These are phyloP conservation scores for Paramisgurnus dabryanus DNA, from an alignment of 2,113 vertebrate genomes.

Conservation along the genomic window DNA sequence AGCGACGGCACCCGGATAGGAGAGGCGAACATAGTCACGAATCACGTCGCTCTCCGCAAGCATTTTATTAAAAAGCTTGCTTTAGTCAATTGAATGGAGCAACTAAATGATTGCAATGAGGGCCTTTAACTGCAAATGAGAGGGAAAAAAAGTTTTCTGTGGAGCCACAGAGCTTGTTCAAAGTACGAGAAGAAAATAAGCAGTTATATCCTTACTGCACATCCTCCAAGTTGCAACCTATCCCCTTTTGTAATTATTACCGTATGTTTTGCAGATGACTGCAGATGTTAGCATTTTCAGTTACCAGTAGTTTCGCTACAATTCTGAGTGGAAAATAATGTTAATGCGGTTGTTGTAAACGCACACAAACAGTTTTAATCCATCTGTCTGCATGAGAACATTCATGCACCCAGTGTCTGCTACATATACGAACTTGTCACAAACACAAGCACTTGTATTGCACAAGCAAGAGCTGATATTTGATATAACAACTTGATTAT, in stretches of 20 bases:
- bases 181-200: neutral
- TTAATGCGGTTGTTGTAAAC: constrained; percentile 14
- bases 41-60: neutral
- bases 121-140: too few species aligned
- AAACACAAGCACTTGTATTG: too few species aligned
- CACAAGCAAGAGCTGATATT: too few species aligned
- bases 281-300: constrained; percentile 26
- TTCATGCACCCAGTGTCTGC: neutral
- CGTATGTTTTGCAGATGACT: constrained; percentile 23
- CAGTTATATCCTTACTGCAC: constrained; percentile 6
- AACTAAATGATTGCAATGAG: neutral
- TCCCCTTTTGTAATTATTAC: constrained; percentile 29
- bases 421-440: neutral
- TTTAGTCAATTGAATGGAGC: constrained; percentile 5
- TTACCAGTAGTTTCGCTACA: constrained; percentile 3
- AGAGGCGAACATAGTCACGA: neutral
- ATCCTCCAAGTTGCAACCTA: constrained; percentile 8
- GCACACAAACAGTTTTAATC: constrained; percentile 2
- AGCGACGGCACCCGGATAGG: neutral
- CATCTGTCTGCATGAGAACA: constrained; percentile 1
- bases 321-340: constrained; percentile 5
- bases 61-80: constrained; percentile 17
- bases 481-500: too few species aligned
- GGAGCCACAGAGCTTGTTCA: neutral
- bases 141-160: neutral